These are phyloP conservation scores for Trichogramma pretiosum DNA, from an alignment of 1,140 invertebrate species.

Conservation along the genomic window DNA sequence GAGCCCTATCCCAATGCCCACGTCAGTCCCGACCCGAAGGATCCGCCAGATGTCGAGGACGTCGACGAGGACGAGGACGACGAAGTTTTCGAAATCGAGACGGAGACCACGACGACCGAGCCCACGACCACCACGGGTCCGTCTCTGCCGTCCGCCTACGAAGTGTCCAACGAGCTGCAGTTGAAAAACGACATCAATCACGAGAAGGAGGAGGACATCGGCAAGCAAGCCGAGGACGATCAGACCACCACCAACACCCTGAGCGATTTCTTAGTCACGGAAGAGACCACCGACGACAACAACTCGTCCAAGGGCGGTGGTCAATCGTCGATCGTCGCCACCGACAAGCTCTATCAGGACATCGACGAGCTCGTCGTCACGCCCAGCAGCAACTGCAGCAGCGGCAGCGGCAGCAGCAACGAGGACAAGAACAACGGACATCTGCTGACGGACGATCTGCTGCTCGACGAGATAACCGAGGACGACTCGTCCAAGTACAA, in stretches of 20 bases:
- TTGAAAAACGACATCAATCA: not conserved
- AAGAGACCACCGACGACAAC: not conserved
- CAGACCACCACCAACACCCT: not conserved
- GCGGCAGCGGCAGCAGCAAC: not conserved
- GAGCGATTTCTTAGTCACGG: not conserved
- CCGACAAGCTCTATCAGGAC: not conserved
- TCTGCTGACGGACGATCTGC: too few relatives aligned
- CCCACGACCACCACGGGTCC: constrained; percentile 12
- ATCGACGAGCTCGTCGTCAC: not conserved
- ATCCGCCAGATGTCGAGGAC: constrained; percentile 7
- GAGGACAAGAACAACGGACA: not conserved
- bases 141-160: constrained; percentile 3
- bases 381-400: not conserved
- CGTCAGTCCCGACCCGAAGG: not conserved
- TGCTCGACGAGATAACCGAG: not conserved
- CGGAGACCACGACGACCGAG: constrained; percentile 13
- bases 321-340: not conserved
- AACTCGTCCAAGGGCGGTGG: not conserved
- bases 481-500: not conserved
- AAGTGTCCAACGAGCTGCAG: constrained; percentile 1
- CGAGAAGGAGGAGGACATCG: not conserved
- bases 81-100: constrained; percentile 8
- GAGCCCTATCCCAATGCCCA: constrained; percentile 33
- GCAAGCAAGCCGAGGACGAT: not conserved
- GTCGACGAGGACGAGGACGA: constrained; percentile 21